These are phyloP conservation scores for Chloroceryle amazona DNA, from an alignment of 2,797 vertebrate species.

Conservation along the genomic window DNA sequence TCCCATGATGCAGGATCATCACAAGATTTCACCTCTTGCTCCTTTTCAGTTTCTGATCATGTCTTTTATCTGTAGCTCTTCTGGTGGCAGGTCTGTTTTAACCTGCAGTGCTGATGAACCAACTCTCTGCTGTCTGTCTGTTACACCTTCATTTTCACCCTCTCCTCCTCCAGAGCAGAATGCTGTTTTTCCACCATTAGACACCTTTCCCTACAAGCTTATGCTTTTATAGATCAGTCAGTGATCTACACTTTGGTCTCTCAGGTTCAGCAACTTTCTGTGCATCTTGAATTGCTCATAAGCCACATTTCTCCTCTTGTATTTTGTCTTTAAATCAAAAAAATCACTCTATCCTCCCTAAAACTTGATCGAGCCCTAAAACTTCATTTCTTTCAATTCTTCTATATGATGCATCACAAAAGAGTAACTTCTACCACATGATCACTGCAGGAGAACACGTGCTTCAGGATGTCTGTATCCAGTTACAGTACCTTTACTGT, in stretches of 20 bases:
- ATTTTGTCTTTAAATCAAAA: background rate
- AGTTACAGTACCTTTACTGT: background rate
- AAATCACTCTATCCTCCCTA: background rate
- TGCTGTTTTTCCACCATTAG: background rate
- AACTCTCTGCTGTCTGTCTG: background rate
- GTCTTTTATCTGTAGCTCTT: background rate
- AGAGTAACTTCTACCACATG: background rate
- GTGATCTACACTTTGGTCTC: background rate
- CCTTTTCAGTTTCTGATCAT: background rate
- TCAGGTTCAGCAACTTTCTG: background rate
- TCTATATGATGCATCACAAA: background rate
- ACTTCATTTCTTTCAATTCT: background rate
- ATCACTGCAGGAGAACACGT: background rate
- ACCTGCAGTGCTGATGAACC: background rate
- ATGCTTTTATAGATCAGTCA: background rate
- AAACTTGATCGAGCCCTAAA: background rate
- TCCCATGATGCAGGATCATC: background rate
- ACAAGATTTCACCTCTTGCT: background rate
- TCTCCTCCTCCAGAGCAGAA: background rate
- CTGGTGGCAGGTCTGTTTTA: background rate
- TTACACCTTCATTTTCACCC: background rate
- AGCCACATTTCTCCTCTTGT: background rate
- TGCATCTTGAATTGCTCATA: background rate
- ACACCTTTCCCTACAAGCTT: background rate
- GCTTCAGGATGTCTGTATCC: background rate